Base-by-base conservation (phyloP, 53 echinoderm and acorn worm species). In the Hippasteria phrygiana region DNA sequence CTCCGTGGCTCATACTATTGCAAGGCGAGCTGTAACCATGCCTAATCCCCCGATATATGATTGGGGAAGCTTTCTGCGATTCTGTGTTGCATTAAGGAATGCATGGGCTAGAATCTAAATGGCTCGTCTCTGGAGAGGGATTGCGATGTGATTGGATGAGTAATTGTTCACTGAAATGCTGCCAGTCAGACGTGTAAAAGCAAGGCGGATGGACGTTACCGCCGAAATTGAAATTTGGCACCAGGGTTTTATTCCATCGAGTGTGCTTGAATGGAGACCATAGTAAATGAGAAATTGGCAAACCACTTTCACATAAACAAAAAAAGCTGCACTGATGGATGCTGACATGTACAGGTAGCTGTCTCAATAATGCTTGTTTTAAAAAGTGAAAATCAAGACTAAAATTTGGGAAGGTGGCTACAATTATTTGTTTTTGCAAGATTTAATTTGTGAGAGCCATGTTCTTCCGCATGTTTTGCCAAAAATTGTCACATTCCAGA, bases 211-310 rank as follows among this genome's bases (percentile, higher is more conserved):
- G 53, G 55, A 77, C 34, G 77, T 77, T 35, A n/a, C 38, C 55
- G 24, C 29, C 77, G 33, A 55, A 77, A 77, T 77, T 77, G 77
- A 77, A 77, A 77, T 77, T 77, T 77, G 55, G 77, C 77, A 77
- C 77, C 55, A 33, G 53, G 77, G 77, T 77, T 55, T 77, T 77
- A 77, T 17, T 77, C 17, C 55, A 77, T 77, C 22, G 37, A 77
- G 55, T 54, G 31, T 51, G 55, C 77, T 34, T 77, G 77, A 77
- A 77, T 77, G 55, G 36, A 77, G 20, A 26, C 26, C 26, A 26
- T 59, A 26, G 22, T 59, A 3, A 59, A 24, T 20, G 20, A 59
- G 59, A 59, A 9, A 59, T 26, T 59, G 59, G 22, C 8, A 59
- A n/a, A 59, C 59, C 59, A 59, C 59, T 59, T 59, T 59, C 4